Conservation (phyloP, 2,113 vertebrate species). For the Rhagologus leucostigma region DNA sequence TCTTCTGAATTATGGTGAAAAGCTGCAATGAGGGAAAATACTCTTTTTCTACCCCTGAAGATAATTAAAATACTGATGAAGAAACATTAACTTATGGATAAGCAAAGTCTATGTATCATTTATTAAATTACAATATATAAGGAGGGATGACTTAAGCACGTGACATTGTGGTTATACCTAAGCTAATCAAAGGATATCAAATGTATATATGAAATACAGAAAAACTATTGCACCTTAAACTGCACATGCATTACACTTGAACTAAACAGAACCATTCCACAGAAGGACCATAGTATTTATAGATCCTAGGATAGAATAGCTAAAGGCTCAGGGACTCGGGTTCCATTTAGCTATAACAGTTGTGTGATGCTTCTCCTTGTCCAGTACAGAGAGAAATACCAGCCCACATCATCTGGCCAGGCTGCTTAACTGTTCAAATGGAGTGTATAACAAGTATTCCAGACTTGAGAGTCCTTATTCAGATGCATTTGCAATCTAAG, state of each 20-base stretch:
- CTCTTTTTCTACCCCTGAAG: background rate
- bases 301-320: background rate
- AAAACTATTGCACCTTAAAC: background rate
- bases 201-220: background rate
- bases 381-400: background rate
- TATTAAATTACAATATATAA: background rate
- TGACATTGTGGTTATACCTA: background rate
- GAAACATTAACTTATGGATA: background rate
- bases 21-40: background rate
- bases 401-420: background rate
- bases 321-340: background rate
- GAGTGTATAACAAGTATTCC: background rate
- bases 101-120: background rate
- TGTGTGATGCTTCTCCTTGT: background rate
- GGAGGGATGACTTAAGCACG: background rate
- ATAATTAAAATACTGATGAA: background rate
- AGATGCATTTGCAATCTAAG: background rate
- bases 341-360: background rate
- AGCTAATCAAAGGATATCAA: background rate
- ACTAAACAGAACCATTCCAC: background rate
- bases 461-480: background rate
- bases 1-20: background rate
- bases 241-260: background rate
- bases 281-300: background rate
- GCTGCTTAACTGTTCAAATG: background rate